phyloP scores from a whole-genome alignment of 2,113 vertebrate genomes.

The Cinclus mexicanus region DNA sequence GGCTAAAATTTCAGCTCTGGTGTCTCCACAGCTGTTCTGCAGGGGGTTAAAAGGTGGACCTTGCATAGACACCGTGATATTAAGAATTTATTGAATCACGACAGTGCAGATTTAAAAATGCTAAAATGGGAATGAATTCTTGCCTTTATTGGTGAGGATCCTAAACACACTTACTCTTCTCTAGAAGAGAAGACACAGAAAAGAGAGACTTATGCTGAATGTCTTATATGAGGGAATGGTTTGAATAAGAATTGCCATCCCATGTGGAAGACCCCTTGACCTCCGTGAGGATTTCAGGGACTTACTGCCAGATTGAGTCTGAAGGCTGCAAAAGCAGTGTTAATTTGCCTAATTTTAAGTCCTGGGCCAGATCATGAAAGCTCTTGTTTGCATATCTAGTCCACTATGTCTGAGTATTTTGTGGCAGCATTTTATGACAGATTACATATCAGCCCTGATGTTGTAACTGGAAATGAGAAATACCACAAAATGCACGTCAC shows the following conservation, averaged over 20 bases:
- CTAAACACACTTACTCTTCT: not conserved
- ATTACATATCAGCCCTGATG: not conserved
- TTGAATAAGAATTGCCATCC: constrained; percentile 32
- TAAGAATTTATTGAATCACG: not conserved
- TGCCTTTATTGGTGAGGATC: not conserved
- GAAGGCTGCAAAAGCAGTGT: not conserved
- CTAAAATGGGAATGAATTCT: not conserved
- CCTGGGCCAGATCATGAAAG: not conserved
- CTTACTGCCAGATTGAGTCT: not conserved
- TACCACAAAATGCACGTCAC: not conserved
- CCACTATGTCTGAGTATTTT: not conserved
- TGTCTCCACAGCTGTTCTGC: not conserved
- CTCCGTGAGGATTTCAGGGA: not conserved
- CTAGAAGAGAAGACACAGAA: not conserved
- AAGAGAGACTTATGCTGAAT: not conserved
- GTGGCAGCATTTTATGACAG: not conserved
- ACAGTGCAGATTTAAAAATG: not conserved
- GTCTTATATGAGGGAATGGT: not conserved
- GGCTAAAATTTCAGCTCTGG: not conserved
- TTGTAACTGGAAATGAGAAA: not conserved
- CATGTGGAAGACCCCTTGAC: constrained; percentile 15
- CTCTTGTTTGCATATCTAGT: not conserved
- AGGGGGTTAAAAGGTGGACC: not conserved
- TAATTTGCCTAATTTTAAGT: constrained; percentile 4
- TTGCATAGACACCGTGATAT: rapidly evolving